Conservation (phyloP, 2,113 vertebrate genomes). For the Chlorodrepanis virens region DNA sequence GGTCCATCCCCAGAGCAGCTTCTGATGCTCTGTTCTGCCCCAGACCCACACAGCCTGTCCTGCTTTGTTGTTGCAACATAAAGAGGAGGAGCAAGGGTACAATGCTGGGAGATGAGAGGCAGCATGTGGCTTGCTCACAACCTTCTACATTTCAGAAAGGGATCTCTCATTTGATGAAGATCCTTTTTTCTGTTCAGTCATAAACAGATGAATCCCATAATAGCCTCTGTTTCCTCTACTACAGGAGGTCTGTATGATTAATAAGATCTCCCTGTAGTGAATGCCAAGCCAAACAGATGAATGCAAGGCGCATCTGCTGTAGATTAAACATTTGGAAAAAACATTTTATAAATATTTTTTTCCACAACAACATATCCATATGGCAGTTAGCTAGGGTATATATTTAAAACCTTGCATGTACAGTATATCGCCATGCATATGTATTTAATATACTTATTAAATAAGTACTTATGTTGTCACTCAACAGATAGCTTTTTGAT, state of each 20-base stretch:
- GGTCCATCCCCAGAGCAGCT: not conserved
- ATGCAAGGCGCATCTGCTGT: slow-evolving; percentile 78
- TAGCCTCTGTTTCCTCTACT: slow-evolving; percentile 72
- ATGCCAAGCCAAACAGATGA: slow-evolving; percentile 80
- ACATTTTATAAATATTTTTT: slow-evolving; percentile 83
- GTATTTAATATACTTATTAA: slow-evolving; percentile 32
- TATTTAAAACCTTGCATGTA: slow-evolving; percentile 60
- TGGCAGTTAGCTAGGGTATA: slow-evolving; percentile 71
- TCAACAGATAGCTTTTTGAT: slow-evolving; percentile 41
- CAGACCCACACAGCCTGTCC: not conserved
- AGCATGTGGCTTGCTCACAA: slow-evolving; percentile 1
- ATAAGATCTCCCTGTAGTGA: slow-evolving; percentile 72
- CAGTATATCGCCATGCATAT: slow-evolving; percentile 36
- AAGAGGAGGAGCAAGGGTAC: not conserved
- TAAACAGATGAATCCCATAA: slow-evolving; percentile 63
- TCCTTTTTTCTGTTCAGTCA: slow-evolving; percentile 54
- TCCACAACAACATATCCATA: slow-evolving; percentile 78
- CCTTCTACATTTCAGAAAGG: slow-evolving; percentile 11
- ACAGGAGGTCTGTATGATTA: slow-evolving; percentile 68
- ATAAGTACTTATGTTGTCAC: slow-evolving; percentile 53
- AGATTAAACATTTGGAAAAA: slow-evolving; percentile 83
- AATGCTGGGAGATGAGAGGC: not conserved
- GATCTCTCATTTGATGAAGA: slow-evolving; percentile 51
- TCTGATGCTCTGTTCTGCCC: not conserved
- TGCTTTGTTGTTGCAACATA: not conserved